Conservation (phyloP, 1,140 invertebrate genomes). For the Penaeus vannamei region DNA sequence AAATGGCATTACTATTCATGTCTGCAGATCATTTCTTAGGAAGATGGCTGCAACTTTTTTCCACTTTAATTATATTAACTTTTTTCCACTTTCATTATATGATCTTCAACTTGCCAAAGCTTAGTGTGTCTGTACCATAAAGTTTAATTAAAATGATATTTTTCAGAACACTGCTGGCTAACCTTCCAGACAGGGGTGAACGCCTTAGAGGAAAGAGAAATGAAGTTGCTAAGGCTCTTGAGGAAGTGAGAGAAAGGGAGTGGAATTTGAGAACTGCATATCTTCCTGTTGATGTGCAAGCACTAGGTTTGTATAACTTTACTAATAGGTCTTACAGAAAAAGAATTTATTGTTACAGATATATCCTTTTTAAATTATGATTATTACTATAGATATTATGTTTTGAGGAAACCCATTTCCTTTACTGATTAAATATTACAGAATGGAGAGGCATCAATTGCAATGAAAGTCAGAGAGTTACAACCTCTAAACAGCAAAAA, state of each 20-base stretch:
- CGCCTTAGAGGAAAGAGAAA: neutral
- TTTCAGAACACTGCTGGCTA: constrained; percentile 23
- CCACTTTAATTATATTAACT: no score
- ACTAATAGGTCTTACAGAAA: neutral
- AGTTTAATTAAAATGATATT: neutral
- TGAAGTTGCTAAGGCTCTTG: constrained; percentile 41
- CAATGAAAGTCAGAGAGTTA: neutral
- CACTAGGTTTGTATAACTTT: constrained; percentile 25
- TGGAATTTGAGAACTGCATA: neutral
- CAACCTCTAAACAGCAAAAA: neutral
- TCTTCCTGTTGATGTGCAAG: neutral
- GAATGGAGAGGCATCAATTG: neutral
- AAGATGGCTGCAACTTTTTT: no score
- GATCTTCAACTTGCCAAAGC: no score
- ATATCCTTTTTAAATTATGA: neutral
- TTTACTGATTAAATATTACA: neutral
- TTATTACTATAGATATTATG: neutral
- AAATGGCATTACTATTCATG: no score
- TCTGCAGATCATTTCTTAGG: no score
- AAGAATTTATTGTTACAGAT: neutral
- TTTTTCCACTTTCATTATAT: no score
- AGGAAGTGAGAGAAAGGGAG: constrained; percentile 29
- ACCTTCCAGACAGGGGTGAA: constrained; percentile 45
- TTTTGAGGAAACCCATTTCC: neutral
- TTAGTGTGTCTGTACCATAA: no score